Evolutionary conservation across 1,140 invertebrate genomes (phyloP), one percentile per base, ranked within the genome.

Genomic region (Bombus affinis): DNA sequence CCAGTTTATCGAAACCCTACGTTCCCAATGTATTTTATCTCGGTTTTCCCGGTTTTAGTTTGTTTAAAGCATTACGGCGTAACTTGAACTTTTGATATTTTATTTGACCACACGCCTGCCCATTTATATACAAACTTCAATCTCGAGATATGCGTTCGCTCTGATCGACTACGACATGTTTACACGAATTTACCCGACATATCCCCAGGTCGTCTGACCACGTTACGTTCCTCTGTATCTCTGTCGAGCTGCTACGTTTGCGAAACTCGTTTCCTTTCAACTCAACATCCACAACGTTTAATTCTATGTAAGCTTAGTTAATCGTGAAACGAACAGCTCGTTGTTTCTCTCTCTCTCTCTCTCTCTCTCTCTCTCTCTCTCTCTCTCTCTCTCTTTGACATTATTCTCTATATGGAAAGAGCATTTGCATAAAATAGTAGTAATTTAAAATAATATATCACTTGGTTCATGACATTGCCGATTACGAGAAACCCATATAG

Each of bases 121-220:
- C 75, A 85, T 90, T 90, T 78, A n/a, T 78, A 89, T 53, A 78
- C 76, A 83, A 44, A 86, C 81, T 73, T 89, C 84, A 80, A 76
- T 89, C 79, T 18, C 22, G 37, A 53, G 28, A 37, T 62, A 53
- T 84, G 76, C 70, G 81, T 65, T 18, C 1, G 47, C 71, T 86
- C 72, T 79, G 88, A 90, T 87, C 89, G 77, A 59, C 71, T 42
- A 65, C 65, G 80, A 89, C 88, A 71, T 89, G 88, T 90, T 90
- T 90, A 87, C 70, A 15, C 37, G 65, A 81, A 75, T 6, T 70
- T 57, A 35, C 39, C 28, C 42, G 71, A 28, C 83, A 57, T 79
- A 74, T 73, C 59, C 72, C 70, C 81, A 70, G 81, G 74, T 87
- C 72, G 77, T 78, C 66, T 84, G 59, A 6, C n/a, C 32, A 28